These are phyloP conservation scores for Astatotilapia flaviijosephi DNA, from an alignment of 2,113 vertebrate genomes.

Conservation along the genomic window DNA sequence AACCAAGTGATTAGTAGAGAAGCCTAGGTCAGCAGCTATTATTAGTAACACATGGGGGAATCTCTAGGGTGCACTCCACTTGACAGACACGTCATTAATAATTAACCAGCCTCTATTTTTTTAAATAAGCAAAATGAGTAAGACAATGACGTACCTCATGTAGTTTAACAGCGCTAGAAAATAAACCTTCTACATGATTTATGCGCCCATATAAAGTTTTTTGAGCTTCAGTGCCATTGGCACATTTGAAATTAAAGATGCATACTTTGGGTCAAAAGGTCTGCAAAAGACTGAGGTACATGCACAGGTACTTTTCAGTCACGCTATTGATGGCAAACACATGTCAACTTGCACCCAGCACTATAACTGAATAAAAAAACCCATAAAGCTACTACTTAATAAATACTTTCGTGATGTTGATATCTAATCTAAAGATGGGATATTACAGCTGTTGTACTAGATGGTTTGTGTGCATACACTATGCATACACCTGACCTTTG, in stretches of 20 bases:
- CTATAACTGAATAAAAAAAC: rapidly evolving
- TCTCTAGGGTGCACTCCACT: not conserved
- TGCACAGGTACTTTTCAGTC: not conserved
- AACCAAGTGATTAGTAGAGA: constrained; percentile 36
- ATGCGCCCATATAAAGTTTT: not conserved
- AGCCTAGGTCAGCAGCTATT: constrained; percentile 18
- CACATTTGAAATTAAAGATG: not conserved
- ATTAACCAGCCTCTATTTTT: not conserved
- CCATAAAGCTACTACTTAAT: not conserved
- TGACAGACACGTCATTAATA: constrained; percentile 17
- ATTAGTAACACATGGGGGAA: not conserved
- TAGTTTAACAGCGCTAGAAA: not conserved
- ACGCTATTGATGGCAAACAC: not conserved
- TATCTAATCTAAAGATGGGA: not conserved
- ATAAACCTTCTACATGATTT: not conserved
- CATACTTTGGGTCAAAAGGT: not conserved
- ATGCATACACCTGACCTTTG: not conserved
- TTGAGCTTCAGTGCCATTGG: not conserved
- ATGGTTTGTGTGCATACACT: not conserved
- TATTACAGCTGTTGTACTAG: not conserved
- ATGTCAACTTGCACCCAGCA: not conserved
- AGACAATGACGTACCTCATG: not conserved
- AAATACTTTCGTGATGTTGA: not conserved
- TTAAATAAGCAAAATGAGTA: not conserved
- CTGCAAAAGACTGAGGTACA: not conserved